Conservation (phyloP, 2,888 invertebrate species). For the Mesorhabditis sp. region DNA sequence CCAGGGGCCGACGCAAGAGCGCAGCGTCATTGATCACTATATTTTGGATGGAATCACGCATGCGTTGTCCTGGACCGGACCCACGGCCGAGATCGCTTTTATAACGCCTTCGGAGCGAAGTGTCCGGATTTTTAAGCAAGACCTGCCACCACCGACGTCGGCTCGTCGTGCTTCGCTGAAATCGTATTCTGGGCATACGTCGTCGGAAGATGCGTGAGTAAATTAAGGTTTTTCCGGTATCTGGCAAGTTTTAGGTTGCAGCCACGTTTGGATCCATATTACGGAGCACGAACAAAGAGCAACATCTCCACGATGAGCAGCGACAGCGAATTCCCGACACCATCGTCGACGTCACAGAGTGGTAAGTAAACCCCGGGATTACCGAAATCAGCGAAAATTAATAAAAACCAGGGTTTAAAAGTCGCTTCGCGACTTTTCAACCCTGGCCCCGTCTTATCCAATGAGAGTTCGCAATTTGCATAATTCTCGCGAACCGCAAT, state of each 20-base stretch:
- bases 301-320: background rate
- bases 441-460: too few relatives aligned
- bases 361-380: background rate
- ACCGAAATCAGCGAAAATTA: too few relatives aligned
- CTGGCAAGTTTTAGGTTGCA: background rate
- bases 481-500: too few relatives aligned
- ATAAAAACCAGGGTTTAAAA: too few relatives aligned
- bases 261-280: background rate
- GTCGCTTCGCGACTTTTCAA: too few relatives aligned
- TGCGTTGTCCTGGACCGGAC: conserved; percentile 42
- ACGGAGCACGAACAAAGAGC: background rate
- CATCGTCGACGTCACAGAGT: too few relatives aligned
- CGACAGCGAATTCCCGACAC: background rate
- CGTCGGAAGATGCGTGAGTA: background rate
- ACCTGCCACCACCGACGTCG: conserved; percentile 31
- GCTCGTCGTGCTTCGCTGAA: background rate
- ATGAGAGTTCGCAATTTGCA: too few relatives aligned
- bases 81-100: conserved; percentile 77
- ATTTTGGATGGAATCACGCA: conserved; percentile 51
- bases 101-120: conserved; percentile 71
- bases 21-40: conserved; percentile 42
- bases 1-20: conserved; percentile 31
- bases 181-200: background rate
- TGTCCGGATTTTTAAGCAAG: conserved; percentile 37
- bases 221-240: background rate